These are phyloP conservation scores for Homarus americanus DNA, from an alignment of 1,140 invertebrate genomes.

Conservation along the genomic window DNA sequence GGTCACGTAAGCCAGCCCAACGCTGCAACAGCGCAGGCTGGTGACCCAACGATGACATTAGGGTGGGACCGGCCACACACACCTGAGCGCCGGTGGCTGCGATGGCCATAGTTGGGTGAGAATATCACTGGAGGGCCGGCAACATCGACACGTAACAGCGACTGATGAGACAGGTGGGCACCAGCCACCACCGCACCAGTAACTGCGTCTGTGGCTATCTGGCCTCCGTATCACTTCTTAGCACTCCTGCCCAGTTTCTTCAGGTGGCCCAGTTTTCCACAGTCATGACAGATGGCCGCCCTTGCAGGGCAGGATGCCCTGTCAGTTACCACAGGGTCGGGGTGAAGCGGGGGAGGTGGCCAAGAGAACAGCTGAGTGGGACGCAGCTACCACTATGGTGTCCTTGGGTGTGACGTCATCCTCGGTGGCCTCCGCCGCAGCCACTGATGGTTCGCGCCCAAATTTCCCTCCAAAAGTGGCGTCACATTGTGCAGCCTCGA, in stretches of 20 bases:
- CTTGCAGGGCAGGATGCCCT: no score
- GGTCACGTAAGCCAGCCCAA: slow-evolving; percentile 7
- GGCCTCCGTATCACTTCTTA: no score
- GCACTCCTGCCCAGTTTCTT: not conserved
- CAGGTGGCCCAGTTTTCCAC: not conserved
- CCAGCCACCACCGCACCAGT: not conserved
- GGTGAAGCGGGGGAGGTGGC: not conserved
- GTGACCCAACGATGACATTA: no score
- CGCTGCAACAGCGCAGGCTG: slow-evolving; percentile 19
- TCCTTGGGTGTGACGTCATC: not conserved
- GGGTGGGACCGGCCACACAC: no score
- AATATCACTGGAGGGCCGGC: no score
- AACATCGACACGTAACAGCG: no score
- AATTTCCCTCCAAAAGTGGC: not conserved
- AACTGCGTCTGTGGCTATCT: no score
- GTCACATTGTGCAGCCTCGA: not conserved
- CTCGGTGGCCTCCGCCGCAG: not conserved
- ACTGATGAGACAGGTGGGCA: no score
- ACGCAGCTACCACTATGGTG: no score
- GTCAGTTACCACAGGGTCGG: not conserved
- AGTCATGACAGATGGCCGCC: not conserved
- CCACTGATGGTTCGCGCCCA: not conserved
- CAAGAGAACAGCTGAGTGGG: not conserved
- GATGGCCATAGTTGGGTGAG: no score
- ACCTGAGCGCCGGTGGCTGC: no score